A percentile compares a stretch with the other conserved stretches of the same genome.
Evolutionary conservation across 2,888 invertebrate genomes (phyloP).

Genomic region (Aspidapion aeneum): DNA sequence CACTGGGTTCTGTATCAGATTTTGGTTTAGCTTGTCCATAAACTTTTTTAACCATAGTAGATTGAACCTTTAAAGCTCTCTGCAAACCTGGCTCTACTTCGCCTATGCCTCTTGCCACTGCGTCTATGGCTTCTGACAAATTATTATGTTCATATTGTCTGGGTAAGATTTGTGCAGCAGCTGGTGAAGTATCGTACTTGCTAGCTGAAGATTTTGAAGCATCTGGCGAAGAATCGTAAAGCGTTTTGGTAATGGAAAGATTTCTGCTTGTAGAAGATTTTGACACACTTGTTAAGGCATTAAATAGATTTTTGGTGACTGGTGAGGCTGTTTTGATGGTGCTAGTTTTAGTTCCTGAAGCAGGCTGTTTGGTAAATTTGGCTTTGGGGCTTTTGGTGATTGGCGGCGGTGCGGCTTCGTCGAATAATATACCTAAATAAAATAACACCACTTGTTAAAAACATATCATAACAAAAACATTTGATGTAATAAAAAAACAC

Average conservation of each 20-base stretch:
- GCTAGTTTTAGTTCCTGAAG: conserved; percentile 2
- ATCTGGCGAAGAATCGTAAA: no score
- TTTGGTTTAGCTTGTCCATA: conserved; percentile 13
- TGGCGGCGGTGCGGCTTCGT: conserved; percentile 45
- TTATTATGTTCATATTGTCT: no score
- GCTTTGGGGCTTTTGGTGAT: conserved; percentile 22
- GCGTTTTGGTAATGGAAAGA: background rate
- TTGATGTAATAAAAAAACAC: no score
- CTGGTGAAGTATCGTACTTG: no score
- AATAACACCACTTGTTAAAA: no score
- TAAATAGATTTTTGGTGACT: conserved; percentile 7
- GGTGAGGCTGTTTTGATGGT: conserved; percentile 15
- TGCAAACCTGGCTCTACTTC: no score
- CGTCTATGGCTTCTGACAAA: conserved; percentile 41
- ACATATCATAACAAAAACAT: no score
- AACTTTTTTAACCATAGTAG: no score
- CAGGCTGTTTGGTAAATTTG: conserved; percentile 6
- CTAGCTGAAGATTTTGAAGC: no score
- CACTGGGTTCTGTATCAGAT: conserved; percentile 2
- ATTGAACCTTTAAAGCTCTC: no score
- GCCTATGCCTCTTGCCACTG: conserved; percentile 30
- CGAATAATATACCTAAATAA: conserved; percentile 56
- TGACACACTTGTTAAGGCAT: no score
- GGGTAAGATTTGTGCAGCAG: no score
- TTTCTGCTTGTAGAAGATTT: background rate